Evolutionary conservation across 2,113 vertebrate genomes (phyloP).

Genomic region (Grantiella picta): DNA sequence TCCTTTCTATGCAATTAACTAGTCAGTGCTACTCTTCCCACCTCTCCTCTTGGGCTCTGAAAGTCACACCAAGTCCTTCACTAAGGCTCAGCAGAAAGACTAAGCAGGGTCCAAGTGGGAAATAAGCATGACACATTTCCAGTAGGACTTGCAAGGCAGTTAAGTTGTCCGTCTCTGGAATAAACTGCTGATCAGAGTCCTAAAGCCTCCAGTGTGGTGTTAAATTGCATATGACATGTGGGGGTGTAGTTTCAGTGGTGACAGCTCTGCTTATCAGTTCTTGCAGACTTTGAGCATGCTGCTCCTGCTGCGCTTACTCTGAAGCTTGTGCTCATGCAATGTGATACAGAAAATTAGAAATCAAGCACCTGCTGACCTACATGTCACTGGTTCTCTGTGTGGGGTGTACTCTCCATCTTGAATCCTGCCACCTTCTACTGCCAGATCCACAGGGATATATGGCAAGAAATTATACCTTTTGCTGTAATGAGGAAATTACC

Average conservation of each 20-base stretch:
- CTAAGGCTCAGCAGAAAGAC: background rate
- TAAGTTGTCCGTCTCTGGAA: background rate
- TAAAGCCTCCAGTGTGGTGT: background rate
- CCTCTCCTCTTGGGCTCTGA: background rate
- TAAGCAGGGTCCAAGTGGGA: background rate
- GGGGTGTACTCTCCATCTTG: background rate
- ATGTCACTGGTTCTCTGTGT: background rate
- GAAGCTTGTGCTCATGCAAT: background rate
- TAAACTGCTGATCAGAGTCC: background rate
- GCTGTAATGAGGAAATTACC: background rate
- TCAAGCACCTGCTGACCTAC: background rate
- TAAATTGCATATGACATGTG: background rate
- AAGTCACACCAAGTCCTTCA: rapidly evolving
- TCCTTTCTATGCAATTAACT: background rate
- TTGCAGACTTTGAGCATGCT: background rate
- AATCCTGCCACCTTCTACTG: background rate
- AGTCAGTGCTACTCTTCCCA: background rate
- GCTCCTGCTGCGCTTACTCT: rapidly evolving
- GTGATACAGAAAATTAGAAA: background rate
- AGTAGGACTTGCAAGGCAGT: background rate
- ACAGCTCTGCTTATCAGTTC: background rate
- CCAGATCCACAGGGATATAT: background rate
- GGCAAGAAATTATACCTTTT: background rate
- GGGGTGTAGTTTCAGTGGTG: background rate
- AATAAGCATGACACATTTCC: background rate